Evolutionary conservation across 2,113 vertebrate species (phyloP).

Genomic region (Alouatta palliata): DNA sequence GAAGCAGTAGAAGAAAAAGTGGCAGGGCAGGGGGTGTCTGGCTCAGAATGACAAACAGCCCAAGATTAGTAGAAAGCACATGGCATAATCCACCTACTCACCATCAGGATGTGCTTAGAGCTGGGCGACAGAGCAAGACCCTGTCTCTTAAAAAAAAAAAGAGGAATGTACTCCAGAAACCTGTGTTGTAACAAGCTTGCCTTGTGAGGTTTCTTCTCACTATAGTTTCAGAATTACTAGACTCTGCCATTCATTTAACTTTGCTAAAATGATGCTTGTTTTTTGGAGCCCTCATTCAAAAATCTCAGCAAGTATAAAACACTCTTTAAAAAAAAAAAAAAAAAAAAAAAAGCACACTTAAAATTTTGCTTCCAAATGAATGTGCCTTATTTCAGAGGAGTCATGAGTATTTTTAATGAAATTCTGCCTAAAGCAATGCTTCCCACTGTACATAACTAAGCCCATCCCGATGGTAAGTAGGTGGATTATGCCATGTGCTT

Average conservation of each 20-base stretch:
- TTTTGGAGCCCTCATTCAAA: background rate
- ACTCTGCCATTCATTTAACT: background rate
- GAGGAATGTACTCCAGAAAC: background rate
- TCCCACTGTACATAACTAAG: background rate
- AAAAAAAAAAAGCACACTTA: background rate
- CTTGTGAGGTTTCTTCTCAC: background rate
- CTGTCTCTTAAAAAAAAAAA: background rate
- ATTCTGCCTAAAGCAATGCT: background rate
- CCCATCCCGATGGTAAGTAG: background rate
- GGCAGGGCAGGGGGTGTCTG: background rate
- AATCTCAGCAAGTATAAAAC: background rate
- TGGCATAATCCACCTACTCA: background rate
- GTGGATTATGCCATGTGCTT: background rate
- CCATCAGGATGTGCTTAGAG: background rate
- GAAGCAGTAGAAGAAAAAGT: background rate
- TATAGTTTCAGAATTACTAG: background rate
- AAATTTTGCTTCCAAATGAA: background rate
- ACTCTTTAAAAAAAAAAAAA: background rate
- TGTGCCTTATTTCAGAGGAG: background rate
- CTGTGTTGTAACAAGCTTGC: background rate
- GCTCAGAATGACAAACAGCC: background rate
- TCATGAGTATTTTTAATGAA: background rate
- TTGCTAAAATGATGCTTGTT: background rate
- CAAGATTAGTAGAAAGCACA: background rate
- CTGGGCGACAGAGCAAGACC: no score